Conservation (phyloP, 2,113 vertebrate species). For the Prolemur simus region DNA sequence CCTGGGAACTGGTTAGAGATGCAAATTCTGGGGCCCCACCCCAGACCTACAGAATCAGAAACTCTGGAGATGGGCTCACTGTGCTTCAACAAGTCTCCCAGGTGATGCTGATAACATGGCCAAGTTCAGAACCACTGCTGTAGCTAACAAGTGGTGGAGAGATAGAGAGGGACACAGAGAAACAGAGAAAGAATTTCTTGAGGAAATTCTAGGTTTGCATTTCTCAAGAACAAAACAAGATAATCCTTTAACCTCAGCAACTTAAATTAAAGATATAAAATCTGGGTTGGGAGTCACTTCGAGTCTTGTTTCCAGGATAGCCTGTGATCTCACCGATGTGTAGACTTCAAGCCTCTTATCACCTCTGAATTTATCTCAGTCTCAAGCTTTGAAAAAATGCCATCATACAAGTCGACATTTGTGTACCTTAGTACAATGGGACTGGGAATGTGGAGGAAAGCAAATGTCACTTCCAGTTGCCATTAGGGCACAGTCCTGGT, state of each 20-base stretch:
- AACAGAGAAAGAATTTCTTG: not conserved
- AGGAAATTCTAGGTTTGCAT: not conserved
- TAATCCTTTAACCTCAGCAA: not conserved
- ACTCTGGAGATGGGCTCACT: not conserved
- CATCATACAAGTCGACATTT: not conserved
- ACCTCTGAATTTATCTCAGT: not conserved
- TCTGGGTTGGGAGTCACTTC: not conserved
- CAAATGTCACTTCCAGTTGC: not conserved
- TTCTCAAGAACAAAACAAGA: slow-evolving; percentile 17
- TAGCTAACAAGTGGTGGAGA: not conserved
- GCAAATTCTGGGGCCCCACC: not conserved
- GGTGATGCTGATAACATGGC: not conserved
- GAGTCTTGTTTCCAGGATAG: not conserved
- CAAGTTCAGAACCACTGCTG: not conserved
- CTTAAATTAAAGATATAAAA: not conserved
- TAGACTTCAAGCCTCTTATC: not conserved
- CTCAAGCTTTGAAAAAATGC: not conserved
- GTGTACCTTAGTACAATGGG: not conserved
- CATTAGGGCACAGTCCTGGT: not conserved
- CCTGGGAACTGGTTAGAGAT: not conserved
- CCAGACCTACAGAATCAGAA: not conserved
- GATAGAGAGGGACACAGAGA: not conserved
- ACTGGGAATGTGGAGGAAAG: not conserved
- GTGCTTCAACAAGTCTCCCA: not conserved
- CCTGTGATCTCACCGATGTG: not conserved